Evolutionary conservation across 2,888 invertebrate genomes (phyloP).

Genomic region (Philereme transversata): DNA sequence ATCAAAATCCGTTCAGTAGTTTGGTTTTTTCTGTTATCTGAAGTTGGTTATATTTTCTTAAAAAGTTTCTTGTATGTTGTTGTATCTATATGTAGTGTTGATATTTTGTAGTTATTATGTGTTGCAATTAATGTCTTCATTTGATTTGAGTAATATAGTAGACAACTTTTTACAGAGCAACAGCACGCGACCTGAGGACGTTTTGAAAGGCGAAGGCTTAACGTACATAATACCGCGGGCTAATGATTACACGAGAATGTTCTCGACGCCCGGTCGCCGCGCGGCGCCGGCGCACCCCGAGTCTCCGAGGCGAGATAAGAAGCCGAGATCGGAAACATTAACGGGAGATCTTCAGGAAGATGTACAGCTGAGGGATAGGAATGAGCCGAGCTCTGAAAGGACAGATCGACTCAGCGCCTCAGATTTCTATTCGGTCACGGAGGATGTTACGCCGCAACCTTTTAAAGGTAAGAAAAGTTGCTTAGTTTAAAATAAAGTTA

Average conservation of each 20-base stretch:
- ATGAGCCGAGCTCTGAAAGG: slow-evolving; percentile 50
- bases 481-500: too few relatives aligned
- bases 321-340: slow-evolving; percentile 62
- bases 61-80: too few relatives aligned
- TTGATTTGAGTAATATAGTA: neutral
- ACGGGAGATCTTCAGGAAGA: slow-evolving; percentile 40
- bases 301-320: slow-evolving; percentile 74
- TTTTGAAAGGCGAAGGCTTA: slow-evolving; percentile 70
- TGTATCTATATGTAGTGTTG: too few relatives aligned
- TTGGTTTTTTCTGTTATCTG: too few relatives aligned
- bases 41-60: too few relatives aligned
- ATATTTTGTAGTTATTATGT: too few relatives aligned
- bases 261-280: slow-evolving; percentile 73
- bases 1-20: too few relatives aligned
- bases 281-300: slow-evolving; percentile 73
- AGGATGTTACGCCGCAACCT: slow-evolving; percentile 77
- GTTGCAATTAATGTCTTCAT: too few relatives aligned
- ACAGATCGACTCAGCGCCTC: slow-evolving; percentile 75
- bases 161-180: slow-evolving; percentile 35
- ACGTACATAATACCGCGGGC: slow-evolving; percentile 86
- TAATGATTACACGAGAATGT: slow-evolving; percentile 81
- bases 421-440: slow-evolving; percentile 77
- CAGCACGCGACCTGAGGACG: slow-evolving; percentile 64
- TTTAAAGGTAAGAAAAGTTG: slow-evolving; percentile 67
- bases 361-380: slow-evolving; percentile 60